Base-by-base conservation (phyloP, 30 jellyfish, hydroid and myxozoan species). In the Turritopsis rubra region DNA sequence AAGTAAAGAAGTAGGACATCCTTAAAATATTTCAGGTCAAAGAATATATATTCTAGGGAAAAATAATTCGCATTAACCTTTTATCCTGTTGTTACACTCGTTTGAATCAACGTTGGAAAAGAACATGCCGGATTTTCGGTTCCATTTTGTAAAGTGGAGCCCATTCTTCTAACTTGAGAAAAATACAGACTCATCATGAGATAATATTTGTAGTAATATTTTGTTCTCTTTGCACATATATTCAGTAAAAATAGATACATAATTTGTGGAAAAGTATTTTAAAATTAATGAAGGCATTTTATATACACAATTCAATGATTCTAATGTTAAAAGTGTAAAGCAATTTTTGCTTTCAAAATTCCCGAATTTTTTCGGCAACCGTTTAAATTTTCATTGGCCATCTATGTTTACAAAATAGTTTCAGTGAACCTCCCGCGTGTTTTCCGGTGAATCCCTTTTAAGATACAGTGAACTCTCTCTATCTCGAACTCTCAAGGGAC, bases 111-210 rank as follows among this genome's bases (percentile, higher is more conserved):
- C 77, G 85, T 65, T 65, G 29, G 84, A 82, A 81, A 82, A 82
- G 88, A 82, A 52, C 88, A 71, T 82, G 88, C 75, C 82, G 85
- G 75, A 16, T 22, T 52, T 24, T 21, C 52, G 82, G 60, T 66
- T 82, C 88, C 84, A 82, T 82, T 66, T 82, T 82, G 88, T 22
- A 52, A 66, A 17, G 66, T 82, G 41, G 81, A n/a, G 25, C 85
- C 88, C 87, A 80, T 52, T 80, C 78, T 65, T 80, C 79, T 65
- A 17, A 20, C 1, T 41, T 52, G 28, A 52, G 4, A 16, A 80
- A 80, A 80, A 77, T n/a, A 9, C 31, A n/a, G 77, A 68, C 77
- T 27, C 60, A n/a, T n/a, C n/a, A 3, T 41, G 60, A 41, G 60
- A 41, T 41, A 41, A 41, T 41, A 13, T 41, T 41, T 41, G 60